Conservation (phyloP, 2,797 vertebrate species). For the Orestias chungarensis region DNA sequence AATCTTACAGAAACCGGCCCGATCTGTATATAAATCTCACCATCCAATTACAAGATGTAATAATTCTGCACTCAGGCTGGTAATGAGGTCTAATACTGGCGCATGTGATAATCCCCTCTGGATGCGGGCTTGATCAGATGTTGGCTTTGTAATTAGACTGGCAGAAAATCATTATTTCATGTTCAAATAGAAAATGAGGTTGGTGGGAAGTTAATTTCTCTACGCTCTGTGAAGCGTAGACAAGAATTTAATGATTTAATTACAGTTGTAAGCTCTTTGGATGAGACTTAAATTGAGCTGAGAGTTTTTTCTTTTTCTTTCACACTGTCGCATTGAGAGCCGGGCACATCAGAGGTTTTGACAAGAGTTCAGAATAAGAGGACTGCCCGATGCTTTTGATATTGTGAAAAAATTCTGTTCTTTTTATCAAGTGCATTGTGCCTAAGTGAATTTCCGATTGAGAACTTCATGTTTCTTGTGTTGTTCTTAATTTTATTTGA, state of each 20-base stretch:
- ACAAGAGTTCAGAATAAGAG: constrained; percentile 91
- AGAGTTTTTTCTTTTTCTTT: constrained; percentile 91
- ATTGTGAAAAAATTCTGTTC: constrained; percentile 83
- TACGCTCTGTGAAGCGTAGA: constrained; percentile 97
- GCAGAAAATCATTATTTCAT: constrained; percentile 99
- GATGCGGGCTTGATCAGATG: constrained; percentile 99
- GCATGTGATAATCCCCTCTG: constrained; percentile 99
- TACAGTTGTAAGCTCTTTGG: constrained; percentile 99
- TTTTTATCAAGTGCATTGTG: constrained; percentile 86
- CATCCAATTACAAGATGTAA: constrained; percentile 99
- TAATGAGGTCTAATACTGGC: constrained; percentile 99
- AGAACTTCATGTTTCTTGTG: no score
- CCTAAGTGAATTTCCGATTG: constrained; percentile 86
- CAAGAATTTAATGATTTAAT: constrained; percentile 99
- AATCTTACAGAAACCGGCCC: constrained; percentile 99
- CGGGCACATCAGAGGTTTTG: constrained; percentile 94
- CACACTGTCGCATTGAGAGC: constrained; percentile 90
- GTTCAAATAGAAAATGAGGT: constrained; percentile 99
- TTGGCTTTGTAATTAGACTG: constrained; percentile 99
- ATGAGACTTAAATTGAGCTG: constrained; percentile 99
- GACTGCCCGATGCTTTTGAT: constrained; percentile 86
- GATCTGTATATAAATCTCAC: constrained; percentile 99
- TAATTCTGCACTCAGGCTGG: constrained; percentile 99
- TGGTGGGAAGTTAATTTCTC: constrained; percentile 99
- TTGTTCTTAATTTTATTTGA: constrained; percentile 45